Evolutionary conservation across 2,113 vertebrate genomes (phyloP).

Genomic region (Petaurus breviceps): DNA sequence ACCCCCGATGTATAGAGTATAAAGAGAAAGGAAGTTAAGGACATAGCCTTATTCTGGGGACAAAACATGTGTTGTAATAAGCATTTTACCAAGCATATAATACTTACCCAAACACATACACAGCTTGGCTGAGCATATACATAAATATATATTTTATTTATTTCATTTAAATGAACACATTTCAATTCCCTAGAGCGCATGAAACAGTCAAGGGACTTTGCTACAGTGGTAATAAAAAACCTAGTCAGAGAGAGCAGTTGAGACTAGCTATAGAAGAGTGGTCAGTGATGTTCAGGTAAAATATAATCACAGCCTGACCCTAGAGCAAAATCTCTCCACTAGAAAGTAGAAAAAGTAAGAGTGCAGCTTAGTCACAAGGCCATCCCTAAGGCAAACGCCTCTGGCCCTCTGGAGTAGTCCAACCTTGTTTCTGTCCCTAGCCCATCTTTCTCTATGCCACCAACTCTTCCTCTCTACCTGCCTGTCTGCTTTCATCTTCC

Average conservation of each 20-base stretch:
- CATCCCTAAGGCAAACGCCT: not conserved
- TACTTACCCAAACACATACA: too few relatives aligned
- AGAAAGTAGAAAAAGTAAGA: not conserved
- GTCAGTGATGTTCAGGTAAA: not conserved
- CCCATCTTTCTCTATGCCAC: not conserved
- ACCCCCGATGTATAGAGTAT: not conserved
- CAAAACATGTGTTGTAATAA: not conserved
- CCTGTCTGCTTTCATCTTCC: not conserved
- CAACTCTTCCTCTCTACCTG: fast-evolving
- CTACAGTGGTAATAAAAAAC: not conserved
- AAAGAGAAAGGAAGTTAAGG: not conserved
- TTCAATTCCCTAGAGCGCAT: not conserved
- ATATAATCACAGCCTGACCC: not conserved
- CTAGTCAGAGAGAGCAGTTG: not conserved
- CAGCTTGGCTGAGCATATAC: not conserved
- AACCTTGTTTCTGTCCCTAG: not conserved
- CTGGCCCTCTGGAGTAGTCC: not conserved
- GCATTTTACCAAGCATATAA: not conserved
- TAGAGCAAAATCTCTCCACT: not conserved
- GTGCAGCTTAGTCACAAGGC: not conserved
- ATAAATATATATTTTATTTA: not conserved
- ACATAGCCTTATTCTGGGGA: not conserved
- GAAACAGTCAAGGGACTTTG: not conserved
- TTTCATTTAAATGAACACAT: not conserved
- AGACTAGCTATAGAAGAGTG: not conserved